Conservation (phyloP, 2,113 vertebrate genomes). For the human region DNA sequence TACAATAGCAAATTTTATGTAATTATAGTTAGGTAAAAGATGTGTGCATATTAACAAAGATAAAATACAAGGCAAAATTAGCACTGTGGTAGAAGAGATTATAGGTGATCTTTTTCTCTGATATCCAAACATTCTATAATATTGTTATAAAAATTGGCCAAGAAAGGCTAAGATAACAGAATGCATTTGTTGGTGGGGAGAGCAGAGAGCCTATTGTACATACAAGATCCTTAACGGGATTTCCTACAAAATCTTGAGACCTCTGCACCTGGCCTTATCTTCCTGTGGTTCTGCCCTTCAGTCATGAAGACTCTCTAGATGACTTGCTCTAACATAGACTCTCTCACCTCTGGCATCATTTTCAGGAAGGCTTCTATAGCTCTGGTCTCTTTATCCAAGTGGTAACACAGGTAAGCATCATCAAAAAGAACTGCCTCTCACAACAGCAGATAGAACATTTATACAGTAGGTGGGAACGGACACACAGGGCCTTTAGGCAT, state of each 20-base stretch:
- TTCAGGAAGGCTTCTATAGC: not conserved
- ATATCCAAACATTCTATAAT: slow-evolving; percentile 34
- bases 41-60: slow-evolving; percentile 45
- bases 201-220: not conserved
- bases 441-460: not conserved
- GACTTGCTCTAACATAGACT: not conserved
- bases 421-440: not conserved
- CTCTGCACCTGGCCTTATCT: not conserved
- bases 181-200: not conserved
- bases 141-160: not conserved
- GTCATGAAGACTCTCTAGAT: not conserved
- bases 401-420: not conserved
- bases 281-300: not conserved
- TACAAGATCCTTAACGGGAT: not conserved
- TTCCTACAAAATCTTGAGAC: not conserved
- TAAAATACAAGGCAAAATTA: slow-evolving; percentile 54
- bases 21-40: slow-evolving; percentile 61
- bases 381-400: not conserved
- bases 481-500: not conserved
- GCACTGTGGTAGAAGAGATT: not conserved
- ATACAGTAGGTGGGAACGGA: not conserved
- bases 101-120: not conserved
- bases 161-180: not conserved
- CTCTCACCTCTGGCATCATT: not conserved
- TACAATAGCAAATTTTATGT: slow-evolving; percentile 55